Evolutionary conservation across 2,888 invertebrate species (phyloP).

Genomic region (Synergus itoensis): DNA sequence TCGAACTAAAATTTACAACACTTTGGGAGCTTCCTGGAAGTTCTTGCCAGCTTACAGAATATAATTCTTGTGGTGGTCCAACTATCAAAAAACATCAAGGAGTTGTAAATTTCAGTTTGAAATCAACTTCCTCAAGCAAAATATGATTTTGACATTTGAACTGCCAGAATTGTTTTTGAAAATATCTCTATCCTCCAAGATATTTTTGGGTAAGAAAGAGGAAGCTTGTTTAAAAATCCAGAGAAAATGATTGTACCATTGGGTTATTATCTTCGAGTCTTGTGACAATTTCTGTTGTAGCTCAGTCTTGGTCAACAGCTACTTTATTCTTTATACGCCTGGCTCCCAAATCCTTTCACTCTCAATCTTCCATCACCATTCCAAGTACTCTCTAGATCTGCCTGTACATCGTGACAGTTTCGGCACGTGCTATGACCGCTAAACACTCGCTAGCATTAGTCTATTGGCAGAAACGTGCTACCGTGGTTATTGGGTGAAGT

Average conservation of each 20-base stretch:
- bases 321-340: slow-evolving; percentile 25
- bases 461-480: slow-evolving; percentile 55
- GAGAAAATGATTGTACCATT: no score
- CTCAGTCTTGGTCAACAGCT: slow-evolving; percentile 27
- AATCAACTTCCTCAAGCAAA: no score
- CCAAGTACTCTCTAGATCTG: slow-evolving; percentile 63
- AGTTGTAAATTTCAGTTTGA: no score
- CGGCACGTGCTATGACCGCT: slow-evolving; percentile 61
- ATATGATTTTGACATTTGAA: background rate
- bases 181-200: no score
- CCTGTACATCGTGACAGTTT: slow-evolving; percentile 65
- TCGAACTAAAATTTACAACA: no score
- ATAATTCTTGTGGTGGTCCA: no score
- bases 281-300: slow-evolving; percentile 1
- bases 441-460: slow-evolving; percentile 63
- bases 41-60: no score
- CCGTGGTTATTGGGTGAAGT: slow-evolving; percentile 45
- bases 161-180: no score
- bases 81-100: no score
- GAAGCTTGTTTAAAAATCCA: background rate
- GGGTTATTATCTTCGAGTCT: background rate
- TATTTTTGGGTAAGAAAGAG: background rate
- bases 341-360: slow-evolving; percentile 21
- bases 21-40: no score
- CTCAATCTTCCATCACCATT: slow-evolving; percentile 48